Evolutionary conservation across 2,797 vertebrate genomes (phyloP).

Genomic region (Sebastes hubbsi): DNA sequence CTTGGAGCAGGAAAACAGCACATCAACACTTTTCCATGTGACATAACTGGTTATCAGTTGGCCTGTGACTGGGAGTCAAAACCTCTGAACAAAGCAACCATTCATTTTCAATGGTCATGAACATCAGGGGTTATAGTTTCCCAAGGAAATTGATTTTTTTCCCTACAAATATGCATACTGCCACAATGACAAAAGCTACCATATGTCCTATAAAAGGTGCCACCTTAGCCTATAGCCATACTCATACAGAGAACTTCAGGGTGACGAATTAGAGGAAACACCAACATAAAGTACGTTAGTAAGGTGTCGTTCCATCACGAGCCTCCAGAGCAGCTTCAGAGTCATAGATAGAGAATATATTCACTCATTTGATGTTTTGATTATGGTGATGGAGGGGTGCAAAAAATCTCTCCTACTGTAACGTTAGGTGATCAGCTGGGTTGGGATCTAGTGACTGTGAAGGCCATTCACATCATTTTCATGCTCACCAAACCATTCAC

Average conservation of each 20-base stretch:
- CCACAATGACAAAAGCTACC: not conserved
- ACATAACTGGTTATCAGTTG: not conserved
- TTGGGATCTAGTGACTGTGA: not conserved
- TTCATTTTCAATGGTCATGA: constrained; percentile 3
- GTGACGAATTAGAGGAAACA: not conserved
- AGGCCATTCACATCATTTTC: not conserved
- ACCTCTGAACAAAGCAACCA: constrained; percentile 12
- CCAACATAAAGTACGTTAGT: not conserved
- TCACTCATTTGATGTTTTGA: too few relatives aligned
- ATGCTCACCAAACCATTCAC: not conserved
- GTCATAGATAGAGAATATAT: too few relatives aligned
- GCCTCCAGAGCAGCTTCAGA: not conserved
- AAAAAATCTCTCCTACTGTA: too few relatives aligned
- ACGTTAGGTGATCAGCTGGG: too few relatives aligned
- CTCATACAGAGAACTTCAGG: not conserved
- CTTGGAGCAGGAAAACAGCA: too few relatives aligned
- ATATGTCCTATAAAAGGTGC: not conserved
- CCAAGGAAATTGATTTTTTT: not conserved
- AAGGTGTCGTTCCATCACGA: not conserved
- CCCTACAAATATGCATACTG: not conserved
- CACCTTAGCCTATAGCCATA: not conserved
- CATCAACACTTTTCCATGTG: not conserved
- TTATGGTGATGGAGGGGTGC: too few relatives aligned
- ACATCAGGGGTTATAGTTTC: not conserved
- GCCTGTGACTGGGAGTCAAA: not conserved